phyloP scores from a whole-genome alignment of 2,113 vertebrate species.

The Mystacornis crossleyi region DNA sequence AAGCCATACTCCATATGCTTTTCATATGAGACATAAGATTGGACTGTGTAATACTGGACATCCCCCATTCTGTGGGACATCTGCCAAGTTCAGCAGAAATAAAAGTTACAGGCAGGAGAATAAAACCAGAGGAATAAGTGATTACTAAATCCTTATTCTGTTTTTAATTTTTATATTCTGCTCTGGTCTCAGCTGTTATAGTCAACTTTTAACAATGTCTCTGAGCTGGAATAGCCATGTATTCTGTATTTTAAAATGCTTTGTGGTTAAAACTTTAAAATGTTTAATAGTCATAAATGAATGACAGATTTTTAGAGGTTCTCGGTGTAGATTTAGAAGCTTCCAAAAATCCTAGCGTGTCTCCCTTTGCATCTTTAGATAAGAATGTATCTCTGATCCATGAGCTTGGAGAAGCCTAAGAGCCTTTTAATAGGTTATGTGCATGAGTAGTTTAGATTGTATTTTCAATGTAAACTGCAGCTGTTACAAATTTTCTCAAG shows the following conservation, averaged over 20 bases:
- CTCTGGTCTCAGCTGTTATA: neutral
- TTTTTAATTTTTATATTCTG: neutral
- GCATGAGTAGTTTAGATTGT: neutral
- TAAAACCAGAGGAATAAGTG: neutral
- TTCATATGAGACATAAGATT: neutral
- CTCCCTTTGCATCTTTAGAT: neutral
- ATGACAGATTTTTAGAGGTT: neutral
- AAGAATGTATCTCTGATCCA: neutral
- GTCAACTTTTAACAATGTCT: neutral
- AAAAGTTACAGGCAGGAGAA: neutral
- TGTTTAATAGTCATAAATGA: neutral
- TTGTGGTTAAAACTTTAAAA: neutral
- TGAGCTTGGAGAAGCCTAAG: neutral
- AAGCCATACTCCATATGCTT: neutral
- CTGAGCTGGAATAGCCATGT: neutral
- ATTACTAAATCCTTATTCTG: neutral
- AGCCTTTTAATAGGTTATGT: neutral
- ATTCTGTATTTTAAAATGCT: neutral
- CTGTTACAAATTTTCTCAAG: neutral
- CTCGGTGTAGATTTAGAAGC: neutral
- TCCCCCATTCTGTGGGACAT: neutral
- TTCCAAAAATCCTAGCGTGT: neutral
- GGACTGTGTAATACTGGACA: neutral
- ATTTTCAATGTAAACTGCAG: neutral
- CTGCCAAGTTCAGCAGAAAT: constrained; percentile 4